Evolutionary conservation across 2,113 vertebrate genomes (phyloP).

Genomic region (Antennarius striatus): DNA sequence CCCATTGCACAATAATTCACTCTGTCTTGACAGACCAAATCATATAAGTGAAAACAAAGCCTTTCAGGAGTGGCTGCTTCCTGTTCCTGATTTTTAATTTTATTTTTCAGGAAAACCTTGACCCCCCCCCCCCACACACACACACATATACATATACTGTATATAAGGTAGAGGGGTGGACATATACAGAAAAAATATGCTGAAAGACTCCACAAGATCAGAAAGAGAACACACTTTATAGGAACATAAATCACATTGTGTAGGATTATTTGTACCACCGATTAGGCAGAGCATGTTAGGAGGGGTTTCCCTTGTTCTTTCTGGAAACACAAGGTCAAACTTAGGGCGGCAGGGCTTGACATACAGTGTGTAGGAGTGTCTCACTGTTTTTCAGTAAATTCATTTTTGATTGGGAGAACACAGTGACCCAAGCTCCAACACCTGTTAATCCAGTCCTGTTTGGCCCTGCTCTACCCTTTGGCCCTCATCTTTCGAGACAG

Average conservation of each 20-base stretch:
- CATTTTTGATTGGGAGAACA: slow-evolving; percentile 47
- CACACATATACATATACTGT: too few species aligned
- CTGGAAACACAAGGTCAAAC: slow-evolving; percentile 46
- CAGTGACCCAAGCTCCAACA: slow-evolving; percentile 41
- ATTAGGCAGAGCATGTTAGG: slow-evolving; percentile 28
- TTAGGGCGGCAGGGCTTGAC: slow-evolving; percentile 37
- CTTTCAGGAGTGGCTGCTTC: background rate
- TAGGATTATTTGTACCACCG: slow-evolving; percentile 4
- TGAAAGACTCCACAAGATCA: slow-evolving; percentile 12
- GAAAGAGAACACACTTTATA: slow-evolving; percentile 13
- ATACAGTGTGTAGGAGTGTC: slow-evolving; percentile 14
- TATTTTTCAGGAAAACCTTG: too few species aligned
- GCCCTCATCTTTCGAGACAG: slow-evolving; percentile 34
- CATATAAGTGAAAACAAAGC: background rate
- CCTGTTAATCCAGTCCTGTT: slow-evolving; percentile 63
- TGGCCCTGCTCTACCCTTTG: slow-evolving; percentile 27
- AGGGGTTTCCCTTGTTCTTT: slow-evolving; percentile 59
- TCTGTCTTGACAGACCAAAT: too few species aligned
- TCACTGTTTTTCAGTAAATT: slow-evolving; percentile 55
- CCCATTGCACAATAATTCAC: too few species aligned
- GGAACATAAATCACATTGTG: slow-evolving; percentile 36
- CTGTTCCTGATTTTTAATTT: too few species aligned
- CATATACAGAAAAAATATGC: background rate
- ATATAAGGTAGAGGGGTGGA: too few species aligned
- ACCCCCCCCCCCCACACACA: too few species aligned